Conservation (phyloP, 2,797 vertebrate genomes). For the Oreonectes daqikongensis region DNA sequence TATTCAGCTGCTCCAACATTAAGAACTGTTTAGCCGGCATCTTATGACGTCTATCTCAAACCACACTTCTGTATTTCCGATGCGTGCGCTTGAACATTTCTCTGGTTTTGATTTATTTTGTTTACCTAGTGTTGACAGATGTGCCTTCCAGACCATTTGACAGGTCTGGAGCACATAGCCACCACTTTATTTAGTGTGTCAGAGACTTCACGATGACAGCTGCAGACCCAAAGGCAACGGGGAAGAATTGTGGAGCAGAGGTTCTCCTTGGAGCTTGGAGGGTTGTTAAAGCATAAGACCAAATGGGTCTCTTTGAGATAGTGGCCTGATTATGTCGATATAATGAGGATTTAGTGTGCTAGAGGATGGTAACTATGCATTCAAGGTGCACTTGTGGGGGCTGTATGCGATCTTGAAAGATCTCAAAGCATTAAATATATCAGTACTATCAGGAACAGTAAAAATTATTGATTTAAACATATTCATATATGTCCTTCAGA, state of each 20-base stretch:
- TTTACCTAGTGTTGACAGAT: constrained; percentile 54
- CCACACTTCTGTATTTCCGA: constrained; percentile 5
- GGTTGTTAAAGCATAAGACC: background rate
- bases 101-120: constrained; percentile 48
- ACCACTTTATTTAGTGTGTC: constrained; percentile 49
- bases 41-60: constrained; percentile 11
- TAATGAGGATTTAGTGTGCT: constrained; percentile 6
- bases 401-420: background rate
- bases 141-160: constrained; percentile 38
- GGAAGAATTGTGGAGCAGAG: background rate
- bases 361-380: background rate
- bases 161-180: constrained; percentile 42
- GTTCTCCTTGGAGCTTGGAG: no score
- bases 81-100: constrained; percentile 11
- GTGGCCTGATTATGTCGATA: constrained; percentile 18
- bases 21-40: background rate
- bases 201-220: constrained; percentile 40
- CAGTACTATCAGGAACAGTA: no score
- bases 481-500: constrained; percentile 60
- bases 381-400: background rate
- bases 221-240: constrained; percentile 14
- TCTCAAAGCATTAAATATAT: no score
- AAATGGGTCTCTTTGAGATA: background rate
- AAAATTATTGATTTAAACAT: background rate
- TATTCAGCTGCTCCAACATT: constrained; percentile 3